phyloP scores from a whole-genome alignment of 2,113 vertebrate genomes.

The Charina bottae region DNA sequence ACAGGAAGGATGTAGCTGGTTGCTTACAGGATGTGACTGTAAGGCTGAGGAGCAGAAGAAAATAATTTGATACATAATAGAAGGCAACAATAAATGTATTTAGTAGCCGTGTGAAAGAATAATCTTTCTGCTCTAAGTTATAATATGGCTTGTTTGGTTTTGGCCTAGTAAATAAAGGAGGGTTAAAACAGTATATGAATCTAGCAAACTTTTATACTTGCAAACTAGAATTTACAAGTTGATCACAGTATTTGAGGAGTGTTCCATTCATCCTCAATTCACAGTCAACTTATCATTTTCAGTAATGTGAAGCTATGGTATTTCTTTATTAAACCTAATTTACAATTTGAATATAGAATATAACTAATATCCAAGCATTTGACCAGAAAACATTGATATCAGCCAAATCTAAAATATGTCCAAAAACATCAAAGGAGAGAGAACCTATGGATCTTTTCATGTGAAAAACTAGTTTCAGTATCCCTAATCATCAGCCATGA shows the following conservation, averaged over 20 bases:
- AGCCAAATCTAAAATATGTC: neutral
- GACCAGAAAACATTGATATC: neutral
- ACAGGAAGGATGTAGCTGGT: neutral
- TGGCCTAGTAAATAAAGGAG: neutral
- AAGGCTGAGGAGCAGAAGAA: neutral
- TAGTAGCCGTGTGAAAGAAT: neutral
- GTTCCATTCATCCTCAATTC: neutral
- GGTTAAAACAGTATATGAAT: neutral
- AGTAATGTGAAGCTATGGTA: neutral
- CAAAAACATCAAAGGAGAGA: neutral
- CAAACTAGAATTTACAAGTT: neutral
- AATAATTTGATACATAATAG: neutral
- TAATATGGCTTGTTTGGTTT: neutral
- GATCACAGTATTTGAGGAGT: neutral
- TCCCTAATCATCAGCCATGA: neutral
- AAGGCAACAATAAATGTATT: neutral
- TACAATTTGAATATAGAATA: neutral
- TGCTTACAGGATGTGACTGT: neutral
- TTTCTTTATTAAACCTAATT: neutral
- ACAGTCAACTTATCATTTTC: neutral
- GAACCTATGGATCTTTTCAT: neutral
- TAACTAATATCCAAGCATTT: neutral
- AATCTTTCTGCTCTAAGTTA: neutral
- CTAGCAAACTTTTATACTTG: neutral
- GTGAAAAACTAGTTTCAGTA: neutral